phyloP scores from a whole-genome alignment of 2,113 vertebrate species.

The Clarias magur region DNA sequence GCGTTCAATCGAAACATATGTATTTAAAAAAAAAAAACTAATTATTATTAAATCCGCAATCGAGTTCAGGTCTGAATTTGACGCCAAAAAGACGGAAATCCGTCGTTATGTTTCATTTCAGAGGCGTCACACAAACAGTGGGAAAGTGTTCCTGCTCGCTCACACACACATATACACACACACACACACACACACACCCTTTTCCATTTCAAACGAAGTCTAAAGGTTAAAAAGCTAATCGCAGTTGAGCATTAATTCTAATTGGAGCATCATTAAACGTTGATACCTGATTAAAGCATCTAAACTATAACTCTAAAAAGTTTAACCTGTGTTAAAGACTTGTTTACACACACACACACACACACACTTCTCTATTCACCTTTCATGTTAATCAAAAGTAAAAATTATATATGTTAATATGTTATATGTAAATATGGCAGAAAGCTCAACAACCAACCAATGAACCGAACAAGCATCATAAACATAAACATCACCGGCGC shows the following conservation, averaged over 20 bases:
- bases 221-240: constrained; percentile 1
- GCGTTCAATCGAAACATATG: neutral
- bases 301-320: neutral
- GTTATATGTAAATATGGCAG: neutral
- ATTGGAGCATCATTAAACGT: neutral
- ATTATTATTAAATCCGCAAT: too few species aligned
- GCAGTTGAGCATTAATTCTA: too few species aligned
- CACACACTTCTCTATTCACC: neutral
- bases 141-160: neutral
- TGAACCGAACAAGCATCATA: neutral
- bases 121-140: neutral
- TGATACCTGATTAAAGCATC: neutral
- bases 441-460: neutral
- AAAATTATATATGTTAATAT: too few species aligned
- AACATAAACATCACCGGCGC: too few species aligned
- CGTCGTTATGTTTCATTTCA: neutral
- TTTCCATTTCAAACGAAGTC: neutral
- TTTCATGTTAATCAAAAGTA: neutral
- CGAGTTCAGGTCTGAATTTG: neutral
- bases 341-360: neutral
- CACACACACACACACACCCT: constrained; percentile 18
- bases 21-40: neutral
- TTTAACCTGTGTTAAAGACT: neutral
- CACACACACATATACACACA: neutral
- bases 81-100: neutral